phyloP scores from a whole-genome alignment of 2,113 vertebrate species.

The Ageneiosus marmoratus region DNA sequence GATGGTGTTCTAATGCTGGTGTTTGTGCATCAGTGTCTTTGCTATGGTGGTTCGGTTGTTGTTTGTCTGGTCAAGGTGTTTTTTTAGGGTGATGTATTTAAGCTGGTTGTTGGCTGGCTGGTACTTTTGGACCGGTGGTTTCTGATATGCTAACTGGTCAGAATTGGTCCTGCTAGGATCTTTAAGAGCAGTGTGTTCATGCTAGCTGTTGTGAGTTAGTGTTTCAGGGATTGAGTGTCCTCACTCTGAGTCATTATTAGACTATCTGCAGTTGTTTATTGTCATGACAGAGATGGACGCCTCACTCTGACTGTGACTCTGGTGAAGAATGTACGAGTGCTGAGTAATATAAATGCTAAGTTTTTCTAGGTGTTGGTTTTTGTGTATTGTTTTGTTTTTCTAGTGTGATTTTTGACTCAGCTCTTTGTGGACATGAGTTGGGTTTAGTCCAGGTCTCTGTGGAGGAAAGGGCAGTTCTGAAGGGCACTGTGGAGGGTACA shows the following conservation, averaged over 20 bases:
- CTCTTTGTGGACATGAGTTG: slow-evolving; percentile 40
- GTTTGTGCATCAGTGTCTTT: background rate
- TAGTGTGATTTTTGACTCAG: background rate
- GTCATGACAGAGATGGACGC: background rate
- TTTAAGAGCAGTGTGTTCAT: background rate
- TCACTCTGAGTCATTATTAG: background rate
- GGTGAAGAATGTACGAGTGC: background rate
- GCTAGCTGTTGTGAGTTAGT: background rate
- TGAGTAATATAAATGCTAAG: too few species aligned
- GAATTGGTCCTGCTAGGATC: too few species aligned
- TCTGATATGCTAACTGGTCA: background rate
- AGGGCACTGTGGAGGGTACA: slow-evolving; percentile 63
- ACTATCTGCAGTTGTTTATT: background rate
- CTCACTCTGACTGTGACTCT: background rate
- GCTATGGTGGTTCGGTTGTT: background rate
- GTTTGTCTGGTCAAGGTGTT: background rate
- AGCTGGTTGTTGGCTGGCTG: background rate
- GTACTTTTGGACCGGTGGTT: background rate
- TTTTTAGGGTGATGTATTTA: background rate
- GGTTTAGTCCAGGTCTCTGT: slow-evolving; percentile 45
- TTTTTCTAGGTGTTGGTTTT: background rate
- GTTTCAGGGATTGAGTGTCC: background rate
- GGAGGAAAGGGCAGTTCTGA: slow-evolving; percentile 62
- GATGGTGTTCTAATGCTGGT: too few species aligned
- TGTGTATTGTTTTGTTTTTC: background rate